These are phyloP conservation scores for Ibidorhyncha struthersii DNA, from an alignment of 2,113 vertebrate species.

Conservation along the genomic window DNA sequence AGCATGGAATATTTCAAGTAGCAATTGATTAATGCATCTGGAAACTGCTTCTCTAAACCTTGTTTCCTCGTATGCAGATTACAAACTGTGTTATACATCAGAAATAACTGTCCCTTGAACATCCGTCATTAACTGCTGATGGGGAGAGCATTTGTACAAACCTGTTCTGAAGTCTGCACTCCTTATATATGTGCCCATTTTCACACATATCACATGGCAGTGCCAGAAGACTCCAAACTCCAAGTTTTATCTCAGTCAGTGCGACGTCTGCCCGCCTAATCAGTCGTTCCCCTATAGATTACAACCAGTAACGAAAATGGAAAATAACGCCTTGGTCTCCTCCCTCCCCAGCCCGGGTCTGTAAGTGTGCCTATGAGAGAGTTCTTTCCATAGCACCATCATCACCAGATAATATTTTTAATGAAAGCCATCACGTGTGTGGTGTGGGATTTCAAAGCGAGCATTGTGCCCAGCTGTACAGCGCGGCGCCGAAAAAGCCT, in stretches of 20 bases:
- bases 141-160: neutral
- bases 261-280: neutral
- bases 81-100: neutral
- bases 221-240: neutral
- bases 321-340: neutral
- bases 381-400: constrained; percentile 64
- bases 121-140: neutral
- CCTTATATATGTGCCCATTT: neutral
- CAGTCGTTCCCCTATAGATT: neutral
- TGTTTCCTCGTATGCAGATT: neutral
- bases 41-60: neutral
- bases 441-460: constrained; percentile 44
- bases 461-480: constrained; percentile 21
- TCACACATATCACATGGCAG: rapidly evolving
- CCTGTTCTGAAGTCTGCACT: neutral
- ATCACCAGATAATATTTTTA: constrained; percentile 50
- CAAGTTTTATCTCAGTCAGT: neutral
- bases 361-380: neutral
- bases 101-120: neutral
- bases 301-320: neutral
- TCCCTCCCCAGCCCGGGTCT: neutral
- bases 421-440: constrained; percentile 25
- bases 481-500: neutral
- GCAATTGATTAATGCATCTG: neutral
- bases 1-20: neutral